Conservation (phyloP, 2,888 invertebrate genomes). For the Opisthograptis luteolata region DNA sequence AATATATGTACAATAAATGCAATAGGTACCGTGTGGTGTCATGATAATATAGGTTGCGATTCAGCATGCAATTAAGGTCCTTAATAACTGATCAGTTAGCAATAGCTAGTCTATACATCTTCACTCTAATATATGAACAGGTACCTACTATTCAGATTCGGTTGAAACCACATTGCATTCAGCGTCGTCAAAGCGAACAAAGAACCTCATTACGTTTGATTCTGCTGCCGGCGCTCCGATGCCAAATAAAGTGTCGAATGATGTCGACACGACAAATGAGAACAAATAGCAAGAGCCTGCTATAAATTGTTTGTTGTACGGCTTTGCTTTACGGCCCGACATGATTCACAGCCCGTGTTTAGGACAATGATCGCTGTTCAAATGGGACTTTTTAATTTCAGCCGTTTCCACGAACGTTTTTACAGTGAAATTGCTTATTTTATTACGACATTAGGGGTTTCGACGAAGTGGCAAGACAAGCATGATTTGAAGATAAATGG, state of each 20-base stretch:
- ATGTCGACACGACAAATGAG: conserved; percentile 68
- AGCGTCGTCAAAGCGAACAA: conserved; percentile 48
- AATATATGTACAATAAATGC: too few relatives aligned
- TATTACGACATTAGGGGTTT: conserved; percentile 11
- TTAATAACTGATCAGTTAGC: too few relatives aligned
- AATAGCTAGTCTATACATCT: too few relatives aligned
- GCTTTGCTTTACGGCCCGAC: conserved; percentile 61
- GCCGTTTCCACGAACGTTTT: conserved; percentile 16
- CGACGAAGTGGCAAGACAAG: neutral
- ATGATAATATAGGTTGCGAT: too few relatives aligned
- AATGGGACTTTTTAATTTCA: conserved; percentile 40
- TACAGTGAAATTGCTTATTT: conserved; percentile 13
- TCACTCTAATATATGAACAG: too few relatives aligned
- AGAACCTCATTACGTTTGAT: conserved; percentile 64
- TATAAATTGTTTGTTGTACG: conserved; percentile 62
- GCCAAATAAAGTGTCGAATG: conserved; percentile 65
- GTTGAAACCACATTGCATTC: conserved; percentile 18
- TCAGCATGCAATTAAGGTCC: too few relatives aligned
- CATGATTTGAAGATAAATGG: neutral
- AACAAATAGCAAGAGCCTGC: conserved; percentile 67
- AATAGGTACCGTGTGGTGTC: too few relatives aligned
- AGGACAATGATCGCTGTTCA: conserved; percentile 44
- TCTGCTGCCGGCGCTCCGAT: conserved; percentile 44
- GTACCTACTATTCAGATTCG: conserved; percentile 6
- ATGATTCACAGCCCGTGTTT: conserved; percentile 56